Evolutionary conservation across 2,113 vertebrate genomes (phyloP).

Genomic region (Brachyhypopomus gauderio): DNA sequence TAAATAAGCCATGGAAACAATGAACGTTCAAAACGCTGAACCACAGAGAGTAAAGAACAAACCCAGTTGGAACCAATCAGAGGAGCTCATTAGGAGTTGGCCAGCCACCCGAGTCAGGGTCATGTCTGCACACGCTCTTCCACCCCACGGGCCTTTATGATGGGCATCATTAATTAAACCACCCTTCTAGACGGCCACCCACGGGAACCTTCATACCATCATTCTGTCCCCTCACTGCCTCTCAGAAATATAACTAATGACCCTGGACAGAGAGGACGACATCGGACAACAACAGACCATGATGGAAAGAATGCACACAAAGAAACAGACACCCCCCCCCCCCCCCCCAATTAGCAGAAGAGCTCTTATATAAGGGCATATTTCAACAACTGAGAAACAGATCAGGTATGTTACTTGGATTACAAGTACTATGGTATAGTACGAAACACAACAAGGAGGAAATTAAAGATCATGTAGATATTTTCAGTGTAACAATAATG

Average conservation of each 20-base stretch:
- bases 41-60: background rate
- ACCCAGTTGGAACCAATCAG: constrained; percentile 48
- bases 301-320: constrained; percentile 24
- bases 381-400: background rate
- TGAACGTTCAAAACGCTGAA: background rate
- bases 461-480: background rate
- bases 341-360: constrained; percentile 12
- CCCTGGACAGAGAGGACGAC: constrained; percentile 11
- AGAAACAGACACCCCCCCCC: background rate
- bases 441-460: background rate
- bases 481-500: background rate
- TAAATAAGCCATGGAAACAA: background rate
- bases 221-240: background rate
- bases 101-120: constrained; percentile 44
- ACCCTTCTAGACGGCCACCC: constrained; percentile 27
- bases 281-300: constrained; percentile 3
- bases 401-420: background rate
- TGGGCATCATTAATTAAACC: constrained; percentile 46
- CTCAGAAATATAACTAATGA: constrained; percentile 28
- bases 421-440: background rate
- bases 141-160: constrained; percentile 38
- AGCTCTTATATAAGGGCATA: constrained; percentile 26
- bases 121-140: constrained; percentile 53
- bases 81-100: constrained; percentile 52
- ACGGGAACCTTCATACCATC: background rate